Percentiles rank a stretch among this genome's conserved stretches.
phyloP scores from a whole-genome alignment of 2,888 invertebrate genomes.

The Syrista parreyssii region DNA sequence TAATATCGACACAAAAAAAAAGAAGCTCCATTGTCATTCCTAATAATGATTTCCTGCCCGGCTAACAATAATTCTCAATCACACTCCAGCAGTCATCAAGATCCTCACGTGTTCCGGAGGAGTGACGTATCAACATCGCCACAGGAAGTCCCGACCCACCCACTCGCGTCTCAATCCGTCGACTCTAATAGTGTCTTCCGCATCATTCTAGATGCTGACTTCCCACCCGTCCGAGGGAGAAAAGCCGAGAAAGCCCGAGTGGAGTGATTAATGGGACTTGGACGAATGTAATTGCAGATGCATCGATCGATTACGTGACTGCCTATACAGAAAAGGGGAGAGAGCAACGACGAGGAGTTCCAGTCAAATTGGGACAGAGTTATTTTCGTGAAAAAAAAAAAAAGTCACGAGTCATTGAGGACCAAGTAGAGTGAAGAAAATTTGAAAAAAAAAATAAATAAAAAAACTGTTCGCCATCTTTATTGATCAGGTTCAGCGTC shows the following conservation, averaged over 20 bases:
- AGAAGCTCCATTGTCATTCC: too few relatives aligned
- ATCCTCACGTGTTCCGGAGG: neutral
- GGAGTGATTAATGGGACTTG: constrained; percentile 6
- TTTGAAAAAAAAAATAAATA: too few relatives aligned
- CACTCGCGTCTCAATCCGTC: constrained; percentile 8
- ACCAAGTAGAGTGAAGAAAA: too few relatives aligned
- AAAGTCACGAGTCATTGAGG: too few relatives aligned
- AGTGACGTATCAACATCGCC: constrained; percentile 3
- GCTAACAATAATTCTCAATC: too few relatives aligned
- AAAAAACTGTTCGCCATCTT: too few relatives aligned
- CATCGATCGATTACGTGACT: neutral
- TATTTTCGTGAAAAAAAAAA: too few relatives aligned
- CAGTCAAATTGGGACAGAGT: too few relatives aligned
- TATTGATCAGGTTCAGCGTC: too few relatives aligned
- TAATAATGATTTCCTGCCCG: too few relatives aligned
- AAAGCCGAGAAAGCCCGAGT: neutral
- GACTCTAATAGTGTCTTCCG: constrained; percentile 4
- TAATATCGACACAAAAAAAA: too few relatives aligned
- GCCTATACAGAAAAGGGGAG: neutral
- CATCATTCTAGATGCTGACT: neutral
- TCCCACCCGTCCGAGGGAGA: neutral
- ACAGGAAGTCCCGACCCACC: neutral
- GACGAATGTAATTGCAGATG: constrained; percentile 5
- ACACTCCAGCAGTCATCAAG: neutral
- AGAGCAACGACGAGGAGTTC: too few relatives aligned